phyloP scores from a whole-genome alignment of 2,888 invertebrate species.

The Melinaea menophilus region DNA sequence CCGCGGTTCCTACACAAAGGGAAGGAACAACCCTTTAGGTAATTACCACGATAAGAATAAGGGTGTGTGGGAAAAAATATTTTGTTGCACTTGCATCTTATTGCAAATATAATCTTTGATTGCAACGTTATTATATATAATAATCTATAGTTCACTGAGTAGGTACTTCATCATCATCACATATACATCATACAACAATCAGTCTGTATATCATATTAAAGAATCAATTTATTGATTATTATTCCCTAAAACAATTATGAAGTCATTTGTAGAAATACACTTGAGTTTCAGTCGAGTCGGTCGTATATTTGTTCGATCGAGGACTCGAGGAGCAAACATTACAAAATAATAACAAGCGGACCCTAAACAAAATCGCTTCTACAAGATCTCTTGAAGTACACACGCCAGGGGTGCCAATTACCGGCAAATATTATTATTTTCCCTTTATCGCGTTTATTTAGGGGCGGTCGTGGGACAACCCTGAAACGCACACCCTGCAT shows the following conservation, averaged over 20 bases:
- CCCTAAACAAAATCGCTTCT: slow-evolving; percentile 55
- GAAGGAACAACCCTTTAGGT: slow-evolving; percentile 63
- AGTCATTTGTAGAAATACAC: not conserved
- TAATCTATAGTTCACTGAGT: no score
- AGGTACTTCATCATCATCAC: no score
- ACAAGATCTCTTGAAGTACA: slow-evolving; percentile 72
- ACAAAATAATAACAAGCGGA: slow-evolving; percentile 58
- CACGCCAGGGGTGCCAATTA: slow-evolving; percentile 76
- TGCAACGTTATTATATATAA: no score
- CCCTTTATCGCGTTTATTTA: slow-evolving; percentile 63
- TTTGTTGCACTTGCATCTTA: slow-evolving; percentile 45
- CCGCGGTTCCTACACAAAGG: slow-evolving; percentile 62
- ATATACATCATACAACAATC: no score
- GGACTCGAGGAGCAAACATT: slow-evolving; percentile 39
- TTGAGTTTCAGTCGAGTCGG: not conserved
- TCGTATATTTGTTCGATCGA: slow-evolving; percentile 9
- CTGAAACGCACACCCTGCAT: slow-evolving; percentile 72
- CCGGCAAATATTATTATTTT: slow-evolving; percentile 73
- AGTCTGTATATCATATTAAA: no score
- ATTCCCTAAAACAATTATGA: not conserved
- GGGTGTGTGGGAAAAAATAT: slow-evolving; percentile 69
- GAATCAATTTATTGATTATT: not conserved
- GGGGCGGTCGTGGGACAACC: slow-evolving; percentile 76
- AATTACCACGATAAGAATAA: slow-evolving; percentile 76
- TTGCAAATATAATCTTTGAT: no score